Conservation (phyloP, 2,113 vertebrate genomes). For the Smithornis capensis region DNA sequence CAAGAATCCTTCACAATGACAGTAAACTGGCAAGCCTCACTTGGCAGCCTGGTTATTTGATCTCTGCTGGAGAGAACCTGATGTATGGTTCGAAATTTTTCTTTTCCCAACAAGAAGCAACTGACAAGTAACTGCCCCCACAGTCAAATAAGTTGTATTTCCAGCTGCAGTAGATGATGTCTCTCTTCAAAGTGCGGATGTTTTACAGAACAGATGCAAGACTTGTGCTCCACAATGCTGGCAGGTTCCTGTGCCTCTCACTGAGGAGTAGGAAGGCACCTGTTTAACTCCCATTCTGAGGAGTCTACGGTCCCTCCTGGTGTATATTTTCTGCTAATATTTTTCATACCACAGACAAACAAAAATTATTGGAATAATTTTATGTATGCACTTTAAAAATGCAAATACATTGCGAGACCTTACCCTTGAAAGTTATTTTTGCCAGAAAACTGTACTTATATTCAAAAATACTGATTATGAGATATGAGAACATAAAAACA, state of each 20-base stretch:
- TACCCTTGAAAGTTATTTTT: neutral
- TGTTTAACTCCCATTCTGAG: neutral
- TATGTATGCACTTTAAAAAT: neutral
- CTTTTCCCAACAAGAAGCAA: neutral
- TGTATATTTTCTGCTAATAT: constrained; percentile 11
- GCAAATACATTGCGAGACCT: constrained; percentile 1
- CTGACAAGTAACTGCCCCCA: neutral
- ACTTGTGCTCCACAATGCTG: neutral
- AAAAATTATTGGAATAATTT: constrained; percentile 31
- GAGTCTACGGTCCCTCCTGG: neutral
- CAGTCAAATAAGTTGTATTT: neutral
- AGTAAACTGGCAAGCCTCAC: neutral
- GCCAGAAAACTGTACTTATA: neutral
- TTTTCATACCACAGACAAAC: neutral
- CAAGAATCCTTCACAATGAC: neutral
- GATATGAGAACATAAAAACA: neutral
- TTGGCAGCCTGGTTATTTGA: neutral
- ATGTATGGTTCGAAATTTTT: neutral
- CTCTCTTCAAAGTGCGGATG: neutral
- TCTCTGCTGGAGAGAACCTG: neutral
- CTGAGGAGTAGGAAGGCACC: neutral
- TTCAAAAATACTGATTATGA: neutral
- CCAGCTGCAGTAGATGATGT: neutral
- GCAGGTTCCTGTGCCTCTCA: neutral
- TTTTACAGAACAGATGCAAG: neutral